phyloP scores from a whole-genome alignment of 2,797 vertebrate species.

The Halcyon badia region DNA sequence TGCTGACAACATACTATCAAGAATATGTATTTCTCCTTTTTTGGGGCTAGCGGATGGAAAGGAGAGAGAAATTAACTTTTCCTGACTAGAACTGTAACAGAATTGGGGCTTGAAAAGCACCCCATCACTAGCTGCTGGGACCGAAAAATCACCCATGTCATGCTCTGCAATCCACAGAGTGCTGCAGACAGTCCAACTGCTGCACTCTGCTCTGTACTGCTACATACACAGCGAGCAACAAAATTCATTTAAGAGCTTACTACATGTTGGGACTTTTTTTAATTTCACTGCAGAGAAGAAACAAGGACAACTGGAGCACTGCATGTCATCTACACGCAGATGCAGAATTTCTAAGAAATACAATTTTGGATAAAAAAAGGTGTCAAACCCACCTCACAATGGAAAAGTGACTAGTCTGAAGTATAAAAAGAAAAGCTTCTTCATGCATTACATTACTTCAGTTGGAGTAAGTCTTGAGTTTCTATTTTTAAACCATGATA shows the following conservation, averaged over 20 bases:
- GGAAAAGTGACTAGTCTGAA: not conserved
- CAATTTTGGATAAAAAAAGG: not conserved
- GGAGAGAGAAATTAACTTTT: not conserved
- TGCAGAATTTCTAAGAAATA: not conserved
- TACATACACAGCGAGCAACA: not conserved
- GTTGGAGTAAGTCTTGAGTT: not conserved
- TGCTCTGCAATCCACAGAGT: not conserved
- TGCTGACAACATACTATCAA: not conserved
- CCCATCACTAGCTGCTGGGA: not conserved
- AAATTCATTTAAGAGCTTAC: conserved; percentile 13
- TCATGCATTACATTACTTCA: not conserved
- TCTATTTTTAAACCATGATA: conserved; percentile 21
- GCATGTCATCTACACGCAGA: not conserved
- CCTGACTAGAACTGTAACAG: not conserved
- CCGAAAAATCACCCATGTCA: not conserved
- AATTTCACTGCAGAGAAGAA: not conserved
- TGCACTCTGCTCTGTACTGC: not conserved
- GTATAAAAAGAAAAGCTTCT: conserved; percentile 17
- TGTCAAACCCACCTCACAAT: not conserved
- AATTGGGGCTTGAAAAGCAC: not conserved
- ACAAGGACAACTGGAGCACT: not conserved
- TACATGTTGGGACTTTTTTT: not conserved
- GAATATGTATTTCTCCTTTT: not conserved
- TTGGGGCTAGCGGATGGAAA: fast-evolving
- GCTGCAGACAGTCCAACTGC: conserved; percentile 30